Evolutionary conservation across 2,888 invertebrate genomes (phyloP).

Genomic region (Orthosia gothica): DNA sequence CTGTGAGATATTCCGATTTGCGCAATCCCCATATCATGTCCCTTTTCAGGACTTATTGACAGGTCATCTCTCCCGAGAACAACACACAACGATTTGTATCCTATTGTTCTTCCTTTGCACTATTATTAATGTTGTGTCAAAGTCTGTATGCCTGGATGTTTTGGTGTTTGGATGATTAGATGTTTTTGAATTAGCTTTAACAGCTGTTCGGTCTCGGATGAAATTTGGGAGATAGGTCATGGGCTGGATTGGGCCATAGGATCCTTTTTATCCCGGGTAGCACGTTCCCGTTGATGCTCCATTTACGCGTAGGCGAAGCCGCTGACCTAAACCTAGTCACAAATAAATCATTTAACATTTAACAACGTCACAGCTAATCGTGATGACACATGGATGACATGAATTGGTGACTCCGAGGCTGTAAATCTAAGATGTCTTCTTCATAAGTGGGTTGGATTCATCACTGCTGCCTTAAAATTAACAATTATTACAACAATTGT

Average conservation of each 20-base stretch:
- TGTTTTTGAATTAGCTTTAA: too few relatives aligned
- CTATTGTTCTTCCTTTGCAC: neutral
- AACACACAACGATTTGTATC: neutral
- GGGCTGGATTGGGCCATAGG: neutral
- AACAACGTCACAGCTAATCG: slow-evolving; percentile 6
- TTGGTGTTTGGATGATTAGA: neutral
- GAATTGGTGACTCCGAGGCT: slow-evolving; percentile 14
- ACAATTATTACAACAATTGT: slow-evolving; percentile 17
- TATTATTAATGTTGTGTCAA: neutral
- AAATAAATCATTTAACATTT: slow-evolving; percentile 24
- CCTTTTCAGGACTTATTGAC: neutral
- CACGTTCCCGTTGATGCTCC: too few relatives aligned
- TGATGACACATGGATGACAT: slow-evolving; percentile 27
- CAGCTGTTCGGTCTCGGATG: too few relatives aligned
- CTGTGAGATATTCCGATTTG: neutral
- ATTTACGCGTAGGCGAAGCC: neutral
- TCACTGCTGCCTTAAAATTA: slow-evolving; percentile 32
- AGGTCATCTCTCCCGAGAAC: too few relatives aligned
- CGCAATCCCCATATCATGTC: neutral
- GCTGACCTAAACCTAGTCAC: neutral
- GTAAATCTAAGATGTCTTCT: slow-evolving; percentile 26
- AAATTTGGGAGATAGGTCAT: neutral
- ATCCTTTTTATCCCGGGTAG: neutral
- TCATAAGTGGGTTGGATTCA: slow-evolving; percentile 30
- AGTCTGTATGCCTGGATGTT: neutral